phyloP scores from a whole-genome alignment of 1,140 invertebrate genomes.

The Lordiphosa clarofinis region DNA sequence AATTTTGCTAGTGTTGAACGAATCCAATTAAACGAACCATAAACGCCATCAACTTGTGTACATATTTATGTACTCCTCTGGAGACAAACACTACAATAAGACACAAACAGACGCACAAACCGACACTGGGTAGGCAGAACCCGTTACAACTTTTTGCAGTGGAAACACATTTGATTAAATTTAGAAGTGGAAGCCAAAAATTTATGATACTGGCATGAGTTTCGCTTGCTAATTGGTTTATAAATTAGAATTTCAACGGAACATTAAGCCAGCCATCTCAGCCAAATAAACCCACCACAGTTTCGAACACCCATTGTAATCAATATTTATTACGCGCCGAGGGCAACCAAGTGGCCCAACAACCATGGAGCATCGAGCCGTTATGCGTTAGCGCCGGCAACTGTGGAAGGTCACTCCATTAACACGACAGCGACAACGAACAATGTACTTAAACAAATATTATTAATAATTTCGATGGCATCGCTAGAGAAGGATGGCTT shows the following conservation, averaged over 20 bases:
- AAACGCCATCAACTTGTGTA: constrained; percentile 35
- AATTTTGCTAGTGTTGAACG: constrained; percentile 19
- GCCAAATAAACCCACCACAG: constrained; percentile 45
- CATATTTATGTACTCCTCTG: constrained; percentile 9
- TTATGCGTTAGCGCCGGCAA: too few relatives aligned
- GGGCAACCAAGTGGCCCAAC: constrained; percentile 9
- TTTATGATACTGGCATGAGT: constrained; percentile 49
- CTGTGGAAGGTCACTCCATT: too few relatives aligned
- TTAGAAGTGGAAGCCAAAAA: constrained; percentile 36
- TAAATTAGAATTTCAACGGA: constrained; percentile 60
- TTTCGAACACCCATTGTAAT: constrained; percentile 50
- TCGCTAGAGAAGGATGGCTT: too few relatives aligned
- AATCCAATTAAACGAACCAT: constrained; percentile 50
- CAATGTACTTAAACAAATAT: too few relatives aligned
- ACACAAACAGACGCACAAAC: background rate
- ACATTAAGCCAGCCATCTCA: constrained; percentile 58
- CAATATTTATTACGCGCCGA: constrained; percentile 46
- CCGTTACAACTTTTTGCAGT: background rate
- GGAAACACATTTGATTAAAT: constrained; percentile 51
- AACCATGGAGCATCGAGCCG: constrained; percentile 1
- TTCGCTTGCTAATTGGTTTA: constrained; percentile 59
- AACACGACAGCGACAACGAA: too few relatives aligned
- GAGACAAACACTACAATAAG: constrained; percentile 2
- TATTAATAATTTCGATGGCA: too few relatives aligned
- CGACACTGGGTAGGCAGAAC: background rate